Conservation (phyloP, 2,113 vertebrate species). For the Sylvicapra grimmia region DNA sequence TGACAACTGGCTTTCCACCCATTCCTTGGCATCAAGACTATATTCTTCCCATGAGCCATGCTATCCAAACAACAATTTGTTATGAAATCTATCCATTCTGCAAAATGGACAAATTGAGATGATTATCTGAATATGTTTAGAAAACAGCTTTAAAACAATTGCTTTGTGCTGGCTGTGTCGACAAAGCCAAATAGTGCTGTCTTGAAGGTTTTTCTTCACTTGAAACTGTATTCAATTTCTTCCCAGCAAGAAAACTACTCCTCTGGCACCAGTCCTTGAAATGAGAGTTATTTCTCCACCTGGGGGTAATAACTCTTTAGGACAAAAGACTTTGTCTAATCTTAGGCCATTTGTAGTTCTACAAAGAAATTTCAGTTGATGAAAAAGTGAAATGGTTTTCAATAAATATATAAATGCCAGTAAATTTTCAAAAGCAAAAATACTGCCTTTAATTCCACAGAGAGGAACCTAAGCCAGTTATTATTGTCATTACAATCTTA, state of each 20-base stretch:
- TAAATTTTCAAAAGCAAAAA: not conserved
- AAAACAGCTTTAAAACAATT: slow-evolving; percentile 26
- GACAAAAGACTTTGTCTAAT: not conserved
- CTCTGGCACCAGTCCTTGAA: not conserved
- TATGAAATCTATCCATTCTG: not conserved
- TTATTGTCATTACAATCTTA: not conserved
- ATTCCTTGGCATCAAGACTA: not conserved
- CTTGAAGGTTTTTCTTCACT: not conserved
- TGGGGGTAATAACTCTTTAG: not conserved
- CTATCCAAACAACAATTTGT: not conserved
- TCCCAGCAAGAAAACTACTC: not conserved
- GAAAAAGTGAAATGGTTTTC: not conserved
- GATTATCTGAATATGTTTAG: slow-evolving; percentile 11
- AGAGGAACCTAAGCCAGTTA: not conserved
- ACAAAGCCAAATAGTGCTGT: not conserved
- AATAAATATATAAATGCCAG: not conserved
- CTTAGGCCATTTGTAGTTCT: not conserved
- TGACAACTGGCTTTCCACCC: not conserved
- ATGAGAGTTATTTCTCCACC: slow-evolving; percentile 33
- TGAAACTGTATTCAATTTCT: not conserved
- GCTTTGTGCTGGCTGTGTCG: not conserved
- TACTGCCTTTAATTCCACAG: not conserved
- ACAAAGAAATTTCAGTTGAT: slow-evolving; percentile 10
- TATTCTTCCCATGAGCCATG: not conserved
- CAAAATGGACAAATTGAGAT: not conserved